A percentile compares a stretch with the other conserved stretches of the same genome.
phyloP scores from a whole-genome alignment of 2,797 vertebrate genomes.

The Rhinoraja longicauda region DNA sequence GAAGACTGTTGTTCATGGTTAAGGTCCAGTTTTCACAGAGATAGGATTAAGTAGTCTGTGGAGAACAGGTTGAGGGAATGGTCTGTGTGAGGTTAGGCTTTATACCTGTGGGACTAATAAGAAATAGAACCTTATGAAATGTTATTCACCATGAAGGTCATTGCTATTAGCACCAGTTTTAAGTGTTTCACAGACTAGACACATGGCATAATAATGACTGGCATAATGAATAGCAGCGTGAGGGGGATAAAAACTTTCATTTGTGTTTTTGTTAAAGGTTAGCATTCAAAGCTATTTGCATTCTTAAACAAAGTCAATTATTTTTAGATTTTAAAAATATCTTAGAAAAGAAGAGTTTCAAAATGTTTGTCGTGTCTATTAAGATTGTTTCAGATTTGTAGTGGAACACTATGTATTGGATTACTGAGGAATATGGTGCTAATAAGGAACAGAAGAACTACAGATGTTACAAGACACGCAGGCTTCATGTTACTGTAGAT shows the following conservation, averaged over 20 bases:
- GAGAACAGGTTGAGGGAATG: constrained; percentile 17
- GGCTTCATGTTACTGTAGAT: not conserved
- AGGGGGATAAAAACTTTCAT: not conserved
- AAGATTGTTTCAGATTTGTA: not conserved
- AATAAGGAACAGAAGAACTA: not conserved
- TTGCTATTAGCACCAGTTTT: constrained; percentile 24
- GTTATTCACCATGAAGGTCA: constrained; percentile 32
- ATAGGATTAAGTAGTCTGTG: not conserved
- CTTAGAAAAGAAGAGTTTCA: not conserved
- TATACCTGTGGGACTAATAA: constrained; percentile 31
- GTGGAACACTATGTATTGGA: not conserved
- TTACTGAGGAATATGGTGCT: too few relatives aligned
- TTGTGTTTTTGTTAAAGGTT: not conserved
- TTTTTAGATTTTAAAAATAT: not conserved
- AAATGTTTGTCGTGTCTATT: not conserved
- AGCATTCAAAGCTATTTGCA: not conserved
- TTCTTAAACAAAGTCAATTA: not conserved
- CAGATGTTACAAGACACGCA: not conserved
- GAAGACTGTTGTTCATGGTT: not conserved
- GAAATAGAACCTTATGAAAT: constrained; percentile 20
- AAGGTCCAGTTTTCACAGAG: not conserved
- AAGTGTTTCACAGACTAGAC: constrained; percentile 10
- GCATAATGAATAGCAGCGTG: not conserved
- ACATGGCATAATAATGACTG: not conserved
- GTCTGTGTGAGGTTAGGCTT: not conserved